Base-by-base conservation (phyloP, 2,113 vertebrate species). In the Callocephalon fimbriatum region DNA sequence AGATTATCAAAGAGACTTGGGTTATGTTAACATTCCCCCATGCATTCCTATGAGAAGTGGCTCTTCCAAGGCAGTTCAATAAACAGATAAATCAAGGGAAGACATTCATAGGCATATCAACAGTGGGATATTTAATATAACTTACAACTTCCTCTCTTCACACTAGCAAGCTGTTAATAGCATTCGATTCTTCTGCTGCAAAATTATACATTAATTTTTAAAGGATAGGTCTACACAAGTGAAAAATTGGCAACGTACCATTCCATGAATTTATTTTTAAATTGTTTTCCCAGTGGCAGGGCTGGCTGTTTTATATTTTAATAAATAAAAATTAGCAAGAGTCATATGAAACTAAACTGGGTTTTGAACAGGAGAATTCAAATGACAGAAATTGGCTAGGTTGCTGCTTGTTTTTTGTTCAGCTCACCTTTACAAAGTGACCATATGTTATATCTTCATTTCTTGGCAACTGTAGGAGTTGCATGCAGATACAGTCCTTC, bases 181-280 rank as follows among this genome's bases (percentile, higher is more conserved):
- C 92, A 83, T 93, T 97, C 87, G 73, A 97, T 97, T 97, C 94
- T 96, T 90, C 83, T 96, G 86, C 92, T 97, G 85, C 84, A 96
- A 95, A 98, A 97, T 97, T 96, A 94, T 96, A 85, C 93, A 96
- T 97, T 97, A 97, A 97, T 97, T 97, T 98, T 98, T 96, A 97
- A 96, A 95, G 78, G 95, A 96, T 95, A 74, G 54, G 68, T 93
- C 75, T 62, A 96, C 96, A 97, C 92, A 96, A 96, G 85, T 89
- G 92, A 90, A 96, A 94, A 95, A 94, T 88, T 97, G 86, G 89
- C 88, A 96, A 66, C 3, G 1, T 74, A 90, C 84, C 35, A 77
- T 90, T 95, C 61, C 48, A 90, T 27, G 19, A 61, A 90, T 93
- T 96, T 96, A 94, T 97, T 96, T 97, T 97, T 48, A 90, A 98